Base-by-base conservation (phyloP, 2,888 invertebrate genomes). In the Agrenia bidenticulata region DNA sequence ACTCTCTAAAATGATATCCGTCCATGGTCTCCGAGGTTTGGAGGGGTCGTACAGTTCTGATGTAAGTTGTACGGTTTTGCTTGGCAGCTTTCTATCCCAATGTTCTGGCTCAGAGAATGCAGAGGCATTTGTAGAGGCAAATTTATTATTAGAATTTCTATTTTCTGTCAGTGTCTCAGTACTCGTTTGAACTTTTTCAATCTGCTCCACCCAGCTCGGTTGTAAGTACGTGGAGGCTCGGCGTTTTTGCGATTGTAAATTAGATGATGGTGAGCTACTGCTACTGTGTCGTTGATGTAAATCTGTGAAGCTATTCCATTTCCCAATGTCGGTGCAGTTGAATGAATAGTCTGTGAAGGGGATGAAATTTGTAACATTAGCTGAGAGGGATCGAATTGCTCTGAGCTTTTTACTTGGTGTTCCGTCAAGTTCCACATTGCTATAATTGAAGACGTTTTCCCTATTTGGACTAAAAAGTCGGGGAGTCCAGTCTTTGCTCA, bases 381-480 rank as follows among this genome's bases (percentile, higher is more conserved):
- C 92, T 0, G 92, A 92, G 56, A 90, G 81, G 1, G 92, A 92
- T 69, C 92, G 83, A 0, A 89, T 88, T 1, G 92, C 91, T 65
- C 90, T 84, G 23, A 74, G 42, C 78, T 89, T 89, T 79, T 90
- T 92, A 78, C 86, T 88, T 41, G 59, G 63, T 2, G 7, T 2
- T 23, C 21, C 39, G 5, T 11, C 23, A 17, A 2, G 9, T 19
- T 57, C 56, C 11, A 39, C 54, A 49, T 55, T 59, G 19, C 21
- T 45, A 9, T 60, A 61, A 45, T 58, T 66, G 63, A 56, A 62
- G 61, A 66, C 61, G 61, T 50, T 56, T 19, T 67, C 69, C 13
- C 71, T 62, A 24, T 60, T 69, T 1, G 74, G 72, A 61, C 67
- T 68, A 32, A 76, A 76, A 21, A 76, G 64, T 54, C 74, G 39